Conservation (phyloP, 2,888 invertebrate species). For the Malthinus seriepunctatus region DNA sequence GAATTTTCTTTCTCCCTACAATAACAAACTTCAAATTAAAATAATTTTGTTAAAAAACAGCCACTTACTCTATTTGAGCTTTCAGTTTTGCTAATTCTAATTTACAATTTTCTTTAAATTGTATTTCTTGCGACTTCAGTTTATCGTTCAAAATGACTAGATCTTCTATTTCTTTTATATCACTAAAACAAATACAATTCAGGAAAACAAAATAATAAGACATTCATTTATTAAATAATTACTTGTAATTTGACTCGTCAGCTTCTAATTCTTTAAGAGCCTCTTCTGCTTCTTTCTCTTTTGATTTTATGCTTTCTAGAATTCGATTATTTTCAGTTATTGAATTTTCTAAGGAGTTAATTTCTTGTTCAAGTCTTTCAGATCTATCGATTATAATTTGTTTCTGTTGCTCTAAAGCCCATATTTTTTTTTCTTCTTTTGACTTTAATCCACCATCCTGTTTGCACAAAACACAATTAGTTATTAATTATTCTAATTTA, state of each 20-base stretch:
- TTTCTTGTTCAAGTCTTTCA: conserved; percentile 56
- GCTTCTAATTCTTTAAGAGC: conserved; percentile 56
- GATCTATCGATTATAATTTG: conserved; percentile 45
- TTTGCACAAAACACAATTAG: conserved; percentile 6
- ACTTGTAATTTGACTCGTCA: conserved; percentile 59
- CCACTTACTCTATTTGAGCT: conserved; percentile 53
- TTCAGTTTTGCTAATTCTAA: conserved; percentile 63
- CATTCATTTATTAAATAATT: conserved; percentile 27
- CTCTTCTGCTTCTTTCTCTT: conserved; percentile 50
- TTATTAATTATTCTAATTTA: background rate
- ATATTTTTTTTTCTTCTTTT: conserved; percentile 44
- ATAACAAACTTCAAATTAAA: conserved; percentile 38
- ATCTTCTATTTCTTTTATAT: conserved; percentile 59
- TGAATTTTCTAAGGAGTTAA: conserved; percentile 53
- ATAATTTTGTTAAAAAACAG: conserved; percentile 11
- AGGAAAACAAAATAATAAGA: background rate
- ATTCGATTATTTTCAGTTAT: conserved; percentile 43
- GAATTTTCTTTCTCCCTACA: conserved; percentile 55
- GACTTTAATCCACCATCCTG: conserved; percentile 48
- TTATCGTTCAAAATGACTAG: conserved; percentile 72
- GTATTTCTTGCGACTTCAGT: conserved; percentile 71
- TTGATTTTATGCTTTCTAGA: conserved; percentile 41
- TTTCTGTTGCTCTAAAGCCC: conserved; percentile 45
- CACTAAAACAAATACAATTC: conserved; percentile 35
- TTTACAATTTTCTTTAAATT: conserved; percentile 76